Base-by-base conservation (phyloP, 2,888 invertebrate genomes). In the Lordiphosa andalusiaca region DNA sequence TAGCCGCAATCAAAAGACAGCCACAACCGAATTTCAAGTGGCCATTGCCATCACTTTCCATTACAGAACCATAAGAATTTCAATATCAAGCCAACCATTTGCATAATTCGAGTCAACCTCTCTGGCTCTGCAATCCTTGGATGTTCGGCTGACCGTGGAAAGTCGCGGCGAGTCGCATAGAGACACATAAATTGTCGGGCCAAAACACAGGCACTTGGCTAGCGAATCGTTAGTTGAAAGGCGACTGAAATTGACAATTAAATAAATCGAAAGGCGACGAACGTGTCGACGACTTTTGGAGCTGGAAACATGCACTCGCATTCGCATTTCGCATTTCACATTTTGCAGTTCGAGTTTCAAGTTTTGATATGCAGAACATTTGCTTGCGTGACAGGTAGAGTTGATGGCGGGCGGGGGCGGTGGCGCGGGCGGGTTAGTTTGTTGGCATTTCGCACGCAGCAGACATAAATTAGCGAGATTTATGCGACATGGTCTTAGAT, bases 391-490 rank as follows among this genome's bases (percentile, higher is more conserved):
- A 56, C 55, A 59, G 56, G 47, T 30, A 9, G 7, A 6, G 52
- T n/a, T 6, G 25, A 25, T 33, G 44, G 47, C 56, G 46, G 33
- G 50, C 21, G 46, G 37, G 48, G 52, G 41, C 44, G 57, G 51
- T 53, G 42, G 71, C 47, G 47, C 52, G 39, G 60, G 60, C 54
- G 64, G 69, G 57, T 71, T 78, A 62, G 78, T 81, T 78, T 81
- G 82, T 73, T 77, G 60, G 72, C 72, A 82, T 72, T 81, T 71
- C 51, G 82, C 81, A 82, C 81, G 81, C 82, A 84, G 78, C 78
- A 55, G 39, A 73, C 71, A 84, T 84, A 81, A 82, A 77, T 72
- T 64, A 72, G 50, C 57, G 66, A 78, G 81, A 84, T 81, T 84
- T 84, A 84, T 82, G 78, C 59, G 62, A 71, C 71, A 58, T 64